A percentile compares a stretch with the other conserved stretches of the same genome.
Evolutionary conservation across 2,113 vertebrate species (phyloP).

Genomic region (Laterallus jamaicensis): DNA sequence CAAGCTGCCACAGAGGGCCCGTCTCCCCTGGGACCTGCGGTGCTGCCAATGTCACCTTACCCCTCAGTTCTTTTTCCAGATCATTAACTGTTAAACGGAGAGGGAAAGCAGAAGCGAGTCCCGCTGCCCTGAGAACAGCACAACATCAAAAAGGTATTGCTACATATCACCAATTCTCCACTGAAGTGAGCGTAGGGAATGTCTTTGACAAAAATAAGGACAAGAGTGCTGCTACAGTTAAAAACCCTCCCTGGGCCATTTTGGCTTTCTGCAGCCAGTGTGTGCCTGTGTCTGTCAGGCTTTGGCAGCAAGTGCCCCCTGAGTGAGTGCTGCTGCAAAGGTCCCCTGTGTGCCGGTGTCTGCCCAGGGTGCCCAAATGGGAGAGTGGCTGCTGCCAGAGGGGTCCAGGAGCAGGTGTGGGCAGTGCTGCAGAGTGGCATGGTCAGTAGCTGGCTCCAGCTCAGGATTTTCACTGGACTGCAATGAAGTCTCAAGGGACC

Average conservation of each 20-base stretch:
- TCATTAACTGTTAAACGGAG: conserved; percentile 66
- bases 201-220: neutral
- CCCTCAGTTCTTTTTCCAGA: conserved; percentile 35
- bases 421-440: rapidly evolving
- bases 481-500: neutral
- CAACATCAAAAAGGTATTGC: neutral
- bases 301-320: neutral
- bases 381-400: neutral
- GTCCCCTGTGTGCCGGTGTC: rapidly evolving
- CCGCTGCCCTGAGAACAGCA: neutral
- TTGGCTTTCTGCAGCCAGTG: neutral
- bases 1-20: rapidly evolving
- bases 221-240: neutral
- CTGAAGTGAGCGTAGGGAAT: neutral
- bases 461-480: neutral
- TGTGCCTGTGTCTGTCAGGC: neutral
- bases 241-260: neutral
- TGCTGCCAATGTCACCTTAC: conserved; percentile 41
- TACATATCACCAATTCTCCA: neutral
- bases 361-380: rapidly evolving
- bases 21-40: neutral
- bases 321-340: rapidly evolving
- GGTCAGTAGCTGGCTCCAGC: neutral
- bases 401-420: rapidly evolving
- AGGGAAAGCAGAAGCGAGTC: conserved; percentile 7